Evolutionary conservation across 2,888 invertebrate genomes (phyloP), one percentile per base, ranked within the genome.

Genomic region (Sylvicola cinctus): DNA sequence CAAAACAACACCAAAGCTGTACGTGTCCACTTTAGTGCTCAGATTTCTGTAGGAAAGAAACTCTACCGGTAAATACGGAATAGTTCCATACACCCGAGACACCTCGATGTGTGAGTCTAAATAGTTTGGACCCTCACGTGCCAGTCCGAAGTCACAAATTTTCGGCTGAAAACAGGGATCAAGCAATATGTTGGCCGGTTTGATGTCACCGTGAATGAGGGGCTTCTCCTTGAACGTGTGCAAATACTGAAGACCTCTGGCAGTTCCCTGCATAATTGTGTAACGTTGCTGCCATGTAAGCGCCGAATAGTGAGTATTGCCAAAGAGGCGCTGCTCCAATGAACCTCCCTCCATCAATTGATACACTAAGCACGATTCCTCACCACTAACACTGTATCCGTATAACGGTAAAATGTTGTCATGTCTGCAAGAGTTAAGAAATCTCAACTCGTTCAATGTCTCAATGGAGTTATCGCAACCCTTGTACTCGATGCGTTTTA

Each of bases 141-240:
- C 87, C 26, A 93, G 61, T 0, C 93, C 96, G 56, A 96, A 96
- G 58, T 96, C 96, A 0, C 93, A 95, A 32, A 96, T 83, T 60
- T 83, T 81, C 1, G 95, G 87, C 49, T 78, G 77, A 39, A 79
- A 70, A 49, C 83, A 78, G 38, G 71, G 68, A 52, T 95, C 93
- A 29, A 96, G 61, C 1, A 96, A 62, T 40, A 96, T 91, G 55
- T 96, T 96, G 1, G 90, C 93, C 34, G 84, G 84, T 56, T 95
- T 95, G 31, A 96, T 90, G 47, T 96, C 95, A 0, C 93, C 90
- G 49, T 96, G 96, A 38, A 95, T 85, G 1, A 93, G 62, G 0
- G 91, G 87, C 31, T 74, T 77, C 0, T 70, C 68, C 0, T 58
- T 57, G 35, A 74, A 69, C 0, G 80, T 83, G 52, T 93, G 93